phyloP scores from a whole-genome alignment of 2,797 vertebrate genomes.

The Megalops cyprinoides region DNA sequence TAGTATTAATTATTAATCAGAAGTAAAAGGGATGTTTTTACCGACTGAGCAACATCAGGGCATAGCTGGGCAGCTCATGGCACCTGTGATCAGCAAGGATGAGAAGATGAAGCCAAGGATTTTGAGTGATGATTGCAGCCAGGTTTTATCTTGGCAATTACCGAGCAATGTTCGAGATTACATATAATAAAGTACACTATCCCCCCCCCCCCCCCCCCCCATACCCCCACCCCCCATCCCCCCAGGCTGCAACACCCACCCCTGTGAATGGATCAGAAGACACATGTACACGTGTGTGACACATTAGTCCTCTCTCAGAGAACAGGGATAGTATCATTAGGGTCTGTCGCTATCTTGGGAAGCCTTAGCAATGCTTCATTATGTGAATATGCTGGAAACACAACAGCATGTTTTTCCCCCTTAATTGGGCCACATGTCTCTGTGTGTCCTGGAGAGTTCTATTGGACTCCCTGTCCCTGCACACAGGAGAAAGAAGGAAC shows the following conservation, averaged over 20 bases:
- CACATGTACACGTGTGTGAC: not conserved
- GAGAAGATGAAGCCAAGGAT: no score
- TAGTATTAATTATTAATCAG: not conserved
- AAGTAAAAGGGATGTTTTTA: slow-evolving; percentile 1
- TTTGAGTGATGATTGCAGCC: no score
- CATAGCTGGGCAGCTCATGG: not conserved
- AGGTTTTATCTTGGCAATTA: no score
- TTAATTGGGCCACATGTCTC: not conserved
- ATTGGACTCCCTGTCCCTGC: not conserved
- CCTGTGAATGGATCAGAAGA: not conserved
- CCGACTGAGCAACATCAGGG: not conserved
- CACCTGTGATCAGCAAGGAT: not conserved
- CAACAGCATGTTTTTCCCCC: no score
- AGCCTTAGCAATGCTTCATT: not conserved
- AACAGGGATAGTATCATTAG: not conserved
- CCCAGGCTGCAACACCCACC: not conserved
- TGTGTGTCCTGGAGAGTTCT: not conserved
- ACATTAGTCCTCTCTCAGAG: not conserved
- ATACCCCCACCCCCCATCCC: no score
- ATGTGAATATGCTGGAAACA: not conserved
- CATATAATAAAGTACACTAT: no score
- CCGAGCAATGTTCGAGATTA: no score
- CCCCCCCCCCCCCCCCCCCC: no score
- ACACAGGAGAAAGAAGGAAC: not conserved
- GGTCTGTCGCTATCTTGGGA: not conserved